These are phyloP conservation scores for Thereva nobilitata DNA, from an alignment of 2,888 invertebrate genomes.

Conservation along the genomic window DNA sequence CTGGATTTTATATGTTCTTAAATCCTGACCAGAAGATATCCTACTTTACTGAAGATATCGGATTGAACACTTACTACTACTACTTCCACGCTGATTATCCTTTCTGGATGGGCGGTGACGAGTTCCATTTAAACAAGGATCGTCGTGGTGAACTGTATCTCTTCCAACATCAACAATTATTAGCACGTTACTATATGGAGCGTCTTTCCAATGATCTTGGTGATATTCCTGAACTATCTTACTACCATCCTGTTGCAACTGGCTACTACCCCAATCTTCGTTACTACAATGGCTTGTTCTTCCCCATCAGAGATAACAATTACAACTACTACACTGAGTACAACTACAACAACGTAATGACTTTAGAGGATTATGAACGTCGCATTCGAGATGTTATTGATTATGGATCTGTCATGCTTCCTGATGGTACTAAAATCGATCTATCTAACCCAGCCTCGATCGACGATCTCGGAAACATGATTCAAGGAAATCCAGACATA, in stretches of 20 bases:
- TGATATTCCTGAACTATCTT: constrained; percentile 64
- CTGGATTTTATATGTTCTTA: constrained; percentile 60
- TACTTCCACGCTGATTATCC: constrained; percentile 67
- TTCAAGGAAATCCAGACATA: constrained; percentile 68
- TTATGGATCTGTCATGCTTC: constrained; percentile 58
- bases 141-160: constrained; percentile 69
- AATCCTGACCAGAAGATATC: constrained; percentile 65
- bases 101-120: constrained; percentile 65
- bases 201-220: constrained; percentile 68
- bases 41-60: constrained; percentile 74
- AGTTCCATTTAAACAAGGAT: constrained; percentile 60
- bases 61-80: constrained; percentile 69
- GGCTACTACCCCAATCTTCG: constrained; percentile 66
- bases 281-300: constrained; percentile 65
- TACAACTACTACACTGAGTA: constrained; percentile 49
- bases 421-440: constrained; percentile 62
- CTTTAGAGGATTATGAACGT: constrained; percentile 54
- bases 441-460: constrained; percentile 66
- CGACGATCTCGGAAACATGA: constrained; percentile 67
- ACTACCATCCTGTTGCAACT: constrained; percentile 59
- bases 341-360: constrained; percentile 48
- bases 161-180: constrained; percentile 68
- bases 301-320: constrained; percentile 63
- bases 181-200: constrained; percentile 72
- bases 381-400: constrained; percentile 61